Percentiles rank a stretch among this genome's conserved stretches.
These are phyloP conservation scores for Actinia tenebrosa DNA, from an alignment of 64 coral and sea anemone genomes.

Conservation along the genomic window DNA sequence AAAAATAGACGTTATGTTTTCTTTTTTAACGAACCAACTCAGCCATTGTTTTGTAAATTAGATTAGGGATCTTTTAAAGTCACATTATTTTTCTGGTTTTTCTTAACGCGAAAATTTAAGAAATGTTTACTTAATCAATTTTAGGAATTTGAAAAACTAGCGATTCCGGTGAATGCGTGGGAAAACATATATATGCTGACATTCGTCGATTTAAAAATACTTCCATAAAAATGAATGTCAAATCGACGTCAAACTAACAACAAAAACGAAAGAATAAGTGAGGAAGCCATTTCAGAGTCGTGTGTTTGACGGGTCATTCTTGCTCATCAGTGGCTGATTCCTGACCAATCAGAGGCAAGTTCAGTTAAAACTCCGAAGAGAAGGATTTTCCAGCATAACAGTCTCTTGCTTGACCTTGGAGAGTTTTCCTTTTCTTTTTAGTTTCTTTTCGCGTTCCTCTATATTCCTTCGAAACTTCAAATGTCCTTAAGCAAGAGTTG, in stretches of 20 bases:
- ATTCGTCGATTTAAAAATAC: not conserved
- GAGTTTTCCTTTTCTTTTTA: conserved; percentile 5
- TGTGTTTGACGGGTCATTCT: conserved; percentile 8
- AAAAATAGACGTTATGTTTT: not conserved
- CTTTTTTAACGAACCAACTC: not conserved
- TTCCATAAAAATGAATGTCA: not conserved
- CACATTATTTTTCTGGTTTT: no score
- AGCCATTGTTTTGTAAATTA: not conserved
- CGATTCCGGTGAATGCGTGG: no score
- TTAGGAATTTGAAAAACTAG: no score
- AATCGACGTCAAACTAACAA: not conserved
- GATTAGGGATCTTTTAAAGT: no score
- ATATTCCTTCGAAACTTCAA: not conserved
- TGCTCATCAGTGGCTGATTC: not conserved
- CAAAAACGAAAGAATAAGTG: not conserved
- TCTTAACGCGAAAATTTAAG: no score
- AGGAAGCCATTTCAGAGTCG: not conserved
- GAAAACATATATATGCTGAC: no score
- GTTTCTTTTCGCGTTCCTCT: not conserved
- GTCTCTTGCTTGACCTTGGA: not conserved
- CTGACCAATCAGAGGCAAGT: not conserved
- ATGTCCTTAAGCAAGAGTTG: not conserved
- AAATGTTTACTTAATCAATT: not conserved
- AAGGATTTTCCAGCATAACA: not conserved
- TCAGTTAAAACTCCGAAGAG: conserved; percentile 1